A percentile compares a stretch with the other conserved stretches of the same genome.
phyloP scores from a whole-genome alignment of 1,140 invertebrate genomes.

The Triops longicaudatus region DNA sequence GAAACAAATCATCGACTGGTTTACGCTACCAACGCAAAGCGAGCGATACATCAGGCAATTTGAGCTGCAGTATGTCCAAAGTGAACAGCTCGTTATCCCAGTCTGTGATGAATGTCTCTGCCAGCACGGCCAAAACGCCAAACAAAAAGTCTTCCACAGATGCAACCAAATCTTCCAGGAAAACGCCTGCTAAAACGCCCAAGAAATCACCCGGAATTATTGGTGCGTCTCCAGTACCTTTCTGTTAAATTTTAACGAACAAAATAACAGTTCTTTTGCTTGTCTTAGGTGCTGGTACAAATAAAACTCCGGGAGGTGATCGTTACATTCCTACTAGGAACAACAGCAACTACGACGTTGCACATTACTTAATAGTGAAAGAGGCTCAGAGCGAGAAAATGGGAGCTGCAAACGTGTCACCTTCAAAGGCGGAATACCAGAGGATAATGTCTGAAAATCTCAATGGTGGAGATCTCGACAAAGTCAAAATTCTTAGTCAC shows the following conservation, averaged over 20 bases:
- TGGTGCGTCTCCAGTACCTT: background rate
- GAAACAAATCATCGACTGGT: background rate
- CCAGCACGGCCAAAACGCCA: background rate
- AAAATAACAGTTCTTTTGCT: background rate
- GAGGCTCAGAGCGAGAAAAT: background rate
- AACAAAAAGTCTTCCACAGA: background rate
- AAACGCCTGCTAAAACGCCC: background rate
- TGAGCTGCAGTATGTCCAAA: background rate
- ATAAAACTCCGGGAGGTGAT: background rate
- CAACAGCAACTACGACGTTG: background rate
- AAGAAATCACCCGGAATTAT: background rate
- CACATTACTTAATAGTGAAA: background rate
- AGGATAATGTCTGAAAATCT: background rate
- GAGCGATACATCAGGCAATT: background rate
- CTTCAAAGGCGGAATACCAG: background rate
- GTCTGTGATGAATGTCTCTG: background rate
- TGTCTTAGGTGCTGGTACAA: background rate
- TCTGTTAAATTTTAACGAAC: background rate
- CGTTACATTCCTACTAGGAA: background rate
- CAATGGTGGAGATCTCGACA: background rate
- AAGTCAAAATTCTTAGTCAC: background rate
- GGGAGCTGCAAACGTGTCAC: background rate
- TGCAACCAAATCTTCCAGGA: background rate
- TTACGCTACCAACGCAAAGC: conserved; percentile 10
- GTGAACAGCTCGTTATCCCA: background rate